These are phyloP conservation scores for Trachemys scripta DNA, from an alignment of 2,113 vertebrate genomes.

Conservation along the genomic window DNA sequence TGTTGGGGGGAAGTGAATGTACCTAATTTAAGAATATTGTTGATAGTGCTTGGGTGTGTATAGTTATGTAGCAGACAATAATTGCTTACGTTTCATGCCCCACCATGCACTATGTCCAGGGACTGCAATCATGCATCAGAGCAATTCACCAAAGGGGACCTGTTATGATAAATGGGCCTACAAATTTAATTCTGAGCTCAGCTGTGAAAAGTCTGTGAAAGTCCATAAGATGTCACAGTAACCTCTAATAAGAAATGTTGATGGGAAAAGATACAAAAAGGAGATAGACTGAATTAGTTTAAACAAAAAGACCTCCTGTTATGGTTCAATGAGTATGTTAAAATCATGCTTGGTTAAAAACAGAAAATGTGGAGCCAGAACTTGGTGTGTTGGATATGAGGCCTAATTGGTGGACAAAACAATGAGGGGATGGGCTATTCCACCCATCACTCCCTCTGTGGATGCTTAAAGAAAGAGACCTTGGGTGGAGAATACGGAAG, in stretches of 20 bases:
- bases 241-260: background rate
- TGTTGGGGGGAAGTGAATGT: background rate
- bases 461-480: too few relatives aligned
- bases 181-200: background rate
- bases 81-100: background rate
- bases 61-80: background rate
- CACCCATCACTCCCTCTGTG: too few relatives aligned
- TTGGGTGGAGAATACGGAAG: too few relatives aligned
- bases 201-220: background rate
- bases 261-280: background rate
- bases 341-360: too few relatives aligned
- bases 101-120: background rate
- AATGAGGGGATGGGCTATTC: too few relatives aligned
- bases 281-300: background rate
- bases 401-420: too few relatives aligned
- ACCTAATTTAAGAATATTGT: background rate
- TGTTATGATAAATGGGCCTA: background rate
- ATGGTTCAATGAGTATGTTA: too few relatives aligned
- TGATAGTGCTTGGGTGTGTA: background rate
- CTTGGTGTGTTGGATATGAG: too few relatives aligned
- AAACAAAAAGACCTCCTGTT: background rate
- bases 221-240: background rate
- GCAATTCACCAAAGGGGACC: slow-evolving; percentile 18
- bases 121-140: background rate
- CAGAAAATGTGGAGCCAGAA: too few relatives aligned